A percentile compares a stretch with the other conserved stretches of the same genome.
Evolutionary conservation across 1,140 invertebrate species (phyloP).

Genomic region (Euura lappo): DNA sequence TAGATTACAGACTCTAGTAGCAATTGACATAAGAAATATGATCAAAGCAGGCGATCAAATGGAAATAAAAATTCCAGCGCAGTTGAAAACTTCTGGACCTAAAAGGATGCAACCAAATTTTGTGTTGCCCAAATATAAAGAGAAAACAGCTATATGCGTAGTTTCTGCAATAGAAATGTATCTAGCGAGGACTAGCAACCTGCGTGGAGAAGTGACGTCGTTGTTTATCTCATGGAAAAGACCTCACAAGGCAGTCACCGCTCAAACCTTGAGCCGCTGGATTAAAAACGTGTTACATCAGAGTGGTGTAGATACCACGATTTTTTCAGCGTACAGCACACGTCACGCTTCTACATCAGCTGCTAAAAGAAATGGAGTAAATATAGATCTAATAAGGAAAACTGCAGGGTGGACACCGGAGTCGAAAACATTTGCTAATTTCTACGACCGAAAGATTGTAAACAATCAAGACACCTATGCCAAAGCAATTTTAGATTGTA

Average conservation of each 20-base stretch:
- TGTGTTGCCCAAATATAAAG: background rate
- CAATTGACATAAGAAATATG: conserved; percentile 20
- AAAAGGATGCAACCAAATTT: conserved; percentile 10
- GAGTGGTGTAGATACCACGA: conserved; percentile 15
- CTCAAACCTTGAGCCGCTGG: conserved; percentile 21
- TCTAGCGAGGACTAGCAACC: conserved; percentile 1
- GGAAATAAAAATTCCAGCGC: conserved; percentile 14
- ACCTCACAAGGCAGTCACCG: background rate
- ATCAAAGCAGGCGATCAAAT: background rate
- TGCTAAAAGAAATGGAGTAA: conserved; percentile 8
- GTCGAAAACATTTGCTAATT: conserved; percentile 31
- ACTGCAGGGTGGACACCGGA: conserved; percentile 31
- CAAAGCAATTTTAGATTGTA: conserved; percentile 16
- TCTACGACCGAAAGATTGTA: conserved; percentile 26
- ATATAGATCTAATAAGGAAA: conserved; percentile 25
- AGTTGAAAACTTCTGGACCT: background rate
- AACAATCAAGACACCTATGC: conserved; percentile 16
- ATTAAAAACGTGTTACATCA: conserved; percentile 15
- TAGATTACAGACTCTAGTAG: conserved; percentile 22
- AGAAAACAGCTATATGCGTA: background rate
- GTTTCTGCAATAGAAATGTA: conserved; percentile 11
- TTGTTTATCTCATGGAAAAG: conserved; percentile 23
- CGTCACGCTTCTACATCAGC: background rate
- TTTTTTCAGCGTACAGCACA: conserved; percentile 22
- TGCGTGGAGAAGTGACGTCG: background rate